Evolutionary conservation across 2,113 vertebrate species (phyloP).

Genomic region (Nerophis lumbriciformis): DNA sequence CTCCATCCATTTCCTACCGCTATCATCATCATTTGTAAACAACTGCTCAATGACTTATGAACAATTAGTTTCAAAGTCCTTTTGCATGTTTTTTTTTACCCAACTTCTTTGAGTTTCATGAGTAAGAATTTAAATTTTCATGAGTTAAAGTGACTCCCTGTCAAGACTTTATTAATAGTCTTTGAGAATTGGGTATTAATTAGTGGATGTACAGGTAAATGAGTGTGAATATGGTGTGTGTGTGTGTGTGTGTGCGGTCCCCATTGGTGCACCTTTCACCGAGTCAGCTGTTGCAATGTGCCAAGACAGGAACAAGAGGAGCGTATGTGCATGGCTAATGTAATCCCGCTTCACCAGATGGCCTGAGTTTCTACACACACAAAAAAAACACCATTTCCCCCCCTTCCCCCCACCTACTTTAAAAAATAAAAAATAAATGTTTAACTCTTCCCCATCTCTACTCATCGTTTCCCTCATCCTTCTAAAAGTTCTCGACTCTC

Average conservation of each 20-base stretch:
- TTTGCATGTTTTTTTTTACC: too few relatives aligned
- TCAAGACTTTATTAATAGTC: too few relatives aligned
- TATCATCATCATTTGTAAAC: too few relatives aligned
- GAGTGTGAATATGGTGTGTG: background rate
- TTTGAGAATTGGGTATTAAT: background rate
- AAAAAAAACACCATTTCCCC: constrained; percentile 12
- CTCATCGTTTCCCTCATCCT: constrained; percentile 16
- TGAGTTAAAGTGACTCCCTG: too few relatives aligned
- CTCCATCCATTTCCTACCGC: too few relatives aligned
- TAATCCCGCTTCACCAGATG: constrained; percentile 67
- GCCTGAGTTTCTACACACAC: constrained; percentile 28
- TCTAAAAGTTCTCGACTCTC: background rate
- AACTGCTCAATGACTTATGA: too few relatives aligned
- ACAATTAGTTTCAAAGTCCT: too few relatives aligned
- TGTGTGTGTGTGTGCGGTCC: background rate
- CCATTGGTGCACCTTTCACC: constrained; percentile 4
- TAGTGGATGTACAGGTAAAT: background rate
- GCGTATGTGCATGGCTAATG: constrained; percentile 59
- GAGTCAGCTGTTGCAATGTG: constrained; percentile 29
- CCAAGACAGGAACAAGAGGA: constrained; percentile 42
- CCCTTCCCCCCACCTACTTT: too few relatives aligned
- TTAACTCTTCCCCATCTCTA: constrained; percentile 5
- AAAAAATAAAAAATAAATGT: constrained; percentile 15
- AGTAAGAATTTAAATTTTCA: too few relatives aligned
- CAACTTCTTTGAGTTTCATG: too few relatives aligned